Percentiles rank a stretch among this genome's conserved stretches.
Evolutionary conservation across 2,797 vertebrate species (phyloP).

Genomic region (Coregonus ussuriensis): DNA sequence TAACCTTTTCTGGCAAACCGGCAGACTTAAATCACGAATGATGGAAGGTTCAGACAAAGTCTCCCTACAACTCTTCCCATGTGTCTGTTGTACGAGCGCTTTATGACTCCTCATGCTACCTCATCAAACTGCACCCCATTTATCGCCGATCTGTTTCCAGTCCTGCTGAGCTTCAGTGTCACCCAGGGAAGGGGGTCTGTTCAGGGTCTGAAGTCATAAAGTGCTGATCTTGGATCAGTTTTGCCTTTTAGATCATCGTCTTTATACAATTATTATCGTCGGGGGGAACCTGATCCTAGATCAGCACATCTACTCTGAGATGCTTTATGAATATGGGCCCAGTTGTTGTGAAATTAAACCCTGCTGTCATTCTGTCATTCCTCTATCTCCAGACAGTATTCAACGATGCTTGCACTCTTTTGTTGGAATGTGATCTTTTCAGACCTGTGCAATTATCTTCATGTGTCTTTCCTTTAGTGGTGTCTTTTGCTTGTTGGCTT

Average conservation of each 20-base stretch:
- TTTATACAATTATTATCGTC: background rate
- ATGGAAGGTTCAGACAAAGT: background rate
- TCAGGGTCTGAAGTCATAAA: background rate
- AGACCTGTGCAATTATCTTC: conserved; percentile 9
- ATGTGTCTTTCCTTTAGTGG: background rate
- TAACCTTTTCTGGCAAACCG: no score
- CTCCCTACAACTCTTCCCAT: conserved; percentile 20
- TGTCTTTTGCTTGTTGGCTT: background rate
- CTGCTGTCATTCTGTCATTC: background rate
- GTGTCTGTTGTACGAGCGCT: conserved; percentile 44
- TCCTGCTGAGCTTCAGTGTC: conserved; percentile 37
- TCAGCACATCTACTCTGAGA: no score
- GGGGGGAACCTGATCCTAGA: no score
- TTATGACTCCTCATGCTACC: conserved; percentile 45
- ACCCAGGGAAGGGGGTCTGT: background rate
- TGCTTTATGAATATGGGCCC: conserved; percentile 22
- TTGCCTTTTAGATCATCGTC: background rate
- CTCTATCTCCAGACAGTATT: background rate
- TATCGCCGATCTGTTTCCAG: conserved; percentile 44
- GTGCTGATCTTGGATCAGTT: background rate
- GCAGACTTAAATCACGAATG: background rate
- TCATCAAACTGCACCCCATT: conserved; percentile 63
- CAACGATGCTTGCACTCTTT: background rate
- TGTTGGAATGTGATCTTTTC: background rate
- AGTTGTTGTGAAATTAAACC: background rate